phyloP scores from a whole-genome alignment of 2,888 invertebrate genomes.

The Sacculina carcini region DNA sequence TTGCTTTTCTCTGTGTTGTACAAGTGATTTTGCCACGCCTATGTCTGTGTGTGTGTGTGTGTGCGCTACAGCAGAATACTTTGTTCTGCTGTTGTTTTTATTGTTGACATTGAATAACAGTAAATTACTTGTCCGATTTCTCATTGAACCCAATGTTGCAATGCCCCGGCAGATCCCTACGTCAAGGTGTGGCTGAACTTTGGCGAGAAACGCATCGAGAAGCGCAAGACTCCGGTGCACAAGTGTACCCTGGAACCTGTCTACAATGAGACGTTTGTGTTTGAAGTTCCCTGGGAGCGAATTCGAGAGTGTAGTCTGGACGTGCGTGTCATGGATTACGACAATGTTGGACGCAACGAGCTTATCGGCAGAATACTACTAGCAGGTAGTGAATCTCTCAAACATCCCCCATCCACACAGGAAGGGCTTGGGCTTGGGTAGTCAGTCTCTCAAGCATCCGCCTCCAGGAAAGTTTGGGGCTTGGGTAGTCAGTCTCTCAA shows the following conservation, averaged over 20 bases:
- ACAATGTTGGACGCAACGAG: conserved; percentile 79
- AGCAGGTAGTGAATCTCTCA: conserved; percentile 66
- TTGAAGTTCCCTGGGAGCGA: conserved; percentile 70
- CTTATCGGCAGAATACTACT: conserved; percentile 72
- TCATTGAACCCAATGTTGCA: background rate
- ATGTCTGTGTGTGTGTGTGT: too few species aligned
- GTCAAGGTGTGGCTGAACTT: conserved; percentile 95
- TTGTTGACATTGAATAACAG: background rate
- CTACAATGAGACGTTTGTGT: conserved; percentile 71
- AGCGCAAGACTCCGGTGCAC: conserved; percentile 80
- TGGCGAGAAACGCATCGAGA: conserved; percentile 78
- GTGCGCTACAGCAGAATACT: too few species aligned
- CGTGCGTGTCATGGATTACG: conserved; percentile 90
- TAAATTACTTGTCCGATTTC: background rate
- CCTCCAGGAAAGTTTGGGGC: too few species aligned
- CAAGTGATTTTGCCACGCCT: too few species aligned
- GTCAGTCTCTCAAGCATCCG: too few species aligned
- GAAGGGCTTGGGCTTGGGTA: too few species aligned
- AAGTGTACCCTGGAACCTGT: conserved; percentile 82
- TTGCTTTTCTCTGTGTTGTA: too few species aligned
- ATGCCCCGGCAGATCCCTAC: conserved; percentile 52
- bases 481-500: too few species aligned
- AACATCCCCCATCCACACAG: conserved; percentile 4
- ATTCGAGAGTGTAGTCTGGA: conserved; percentile 79
- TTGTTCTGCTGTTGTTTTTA: too few species aligned